Percentiles rank a stretch among this genome's conserved stretches.
Evolutionary conservation across 2,888 invertebrate species (phyloP).

Genomic region (Trichogramma evanescens): DNA sequence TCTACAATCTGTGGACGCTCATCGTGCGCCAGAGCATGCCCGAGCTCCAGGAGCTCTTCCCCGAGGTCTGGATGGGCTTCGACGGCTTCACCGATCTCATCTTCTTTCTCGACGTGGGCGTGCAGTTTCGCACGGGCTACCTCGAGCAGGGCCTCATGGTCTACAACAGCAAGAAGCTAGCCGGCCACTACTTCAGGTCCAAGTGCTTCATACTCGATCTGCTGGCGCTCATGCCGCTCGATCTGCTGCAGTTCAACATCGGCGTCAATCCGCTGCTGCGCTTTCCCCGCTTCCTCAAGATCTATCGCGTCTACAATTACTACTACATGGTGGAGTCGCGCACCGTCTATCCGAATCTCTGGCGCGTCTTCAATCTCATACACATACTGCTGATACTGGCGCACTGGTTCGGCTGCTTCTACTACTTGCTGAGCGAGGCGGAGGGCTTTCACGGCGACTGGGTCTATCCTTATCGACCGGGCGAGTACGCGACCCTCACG

Average conservation of each 20-base stretch:
- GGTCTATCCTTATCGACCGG: slow-evolving; percentile 82
- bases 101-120: slow-evolving; percentile 80
- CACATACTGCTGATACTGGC: slow-evolving; percentile 90
- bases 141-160: slow-evolving; percentile 92
- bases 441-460: slow-evolving; percentile 85
- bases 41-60: slow-evolving; percentile 70
- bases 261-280: slow-evolving; percentile 81
- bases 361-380: slow-evolving; percentile 90
- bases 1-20: slow-evolving; percentile 92
- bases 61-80: slow-evolving; percentile 71
- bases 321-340: slow-evolving; percentile 95
- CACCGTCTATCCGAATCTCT: slow-evolving; percentile 92
- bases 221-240: slow-evolving; percentile 74
- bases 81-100: slow-evolving; percentile 82
- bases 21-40: slow-evolving; percentile 93
- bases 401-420: slow-evolving; percentile 98
- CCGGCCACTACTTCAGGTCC: slow-evolving; percentile 80
- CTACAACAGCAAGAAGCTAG: slow-evolving; percentile 83
- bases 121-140: slow-evolving; percentile 91
- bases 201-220: slow-evolving; percentile 80
- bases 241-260: slow-evolving; percentile 76
- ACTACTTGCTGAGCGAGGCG: slow-evolving; percentile 86
- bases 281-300: slow-evolving; percentile 82
- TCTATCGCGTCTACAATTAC: slow-evolving; percentile 84
- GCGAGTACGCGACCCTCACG: slow-evolving; percentile 82